Base-by-base conservation (phyloP, 1,140 invertebrate species). In the Listronotus oregonensis region DNA sequence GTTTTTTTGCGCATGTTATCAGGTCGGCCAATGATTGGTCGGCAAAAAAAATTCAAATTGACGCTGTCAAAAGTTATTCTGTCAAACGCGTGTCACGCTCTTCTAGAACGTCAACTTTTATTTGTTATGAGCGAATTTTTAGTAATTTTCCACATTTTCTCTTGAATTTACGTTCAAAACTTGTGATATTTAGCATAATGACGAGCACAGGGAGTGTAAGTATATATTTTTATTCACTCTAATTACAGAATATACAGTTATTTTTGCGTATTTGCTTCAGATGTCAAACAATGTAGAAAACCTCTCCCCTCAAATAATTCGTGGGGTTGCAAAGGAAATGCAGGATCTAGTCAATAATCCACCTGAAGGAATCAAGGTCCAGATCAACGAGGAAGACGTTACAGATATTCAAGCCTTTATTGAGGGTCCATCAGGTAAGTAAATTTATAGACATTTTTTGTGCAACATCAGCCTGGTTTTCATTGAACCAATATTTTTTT, bases 221-320 rank as follows among this genome's bases (percentile, higher is more conserved):
- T 40, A 18, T 17, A 51, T 51, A 17, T 51, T 17, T 32, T 51
- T 51, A 32, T 32, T 51, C 18, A n/a, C 9, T 6, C 1, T 7
- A 14, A 21, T 3, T 31, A 6, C 31, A 18, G 1, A 31, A 21
- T 39, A 46, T 8, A 17, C 8, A 6, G 7, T 14, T 6, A 27
- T 27, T 51, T 27, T 31, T 10, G 7, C 34, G 32, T 42, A 14
- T 31, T 31, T 51, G 8, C 65, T 69, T 64, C 71, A 89, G 86
- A 88, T 89, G 80, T 92, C 90, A 18, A 96, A 96, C 83, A 96
- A 96, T 82, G 91, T 96, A 60, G 94, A 96, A 82, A 96, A 96
- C 82, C 80, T 96, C 56, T 93, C 93, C 54, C 94, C 94, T n/a
- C 93, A 96, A 84, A 92, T 92, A 46, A 94, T 96, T 39, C 81